These are phyloP conservation scores for Theropithecus gelada DNA, from an alignment of 2,113 vertebrate genomes.

Conservation along the genomic window DNA sequence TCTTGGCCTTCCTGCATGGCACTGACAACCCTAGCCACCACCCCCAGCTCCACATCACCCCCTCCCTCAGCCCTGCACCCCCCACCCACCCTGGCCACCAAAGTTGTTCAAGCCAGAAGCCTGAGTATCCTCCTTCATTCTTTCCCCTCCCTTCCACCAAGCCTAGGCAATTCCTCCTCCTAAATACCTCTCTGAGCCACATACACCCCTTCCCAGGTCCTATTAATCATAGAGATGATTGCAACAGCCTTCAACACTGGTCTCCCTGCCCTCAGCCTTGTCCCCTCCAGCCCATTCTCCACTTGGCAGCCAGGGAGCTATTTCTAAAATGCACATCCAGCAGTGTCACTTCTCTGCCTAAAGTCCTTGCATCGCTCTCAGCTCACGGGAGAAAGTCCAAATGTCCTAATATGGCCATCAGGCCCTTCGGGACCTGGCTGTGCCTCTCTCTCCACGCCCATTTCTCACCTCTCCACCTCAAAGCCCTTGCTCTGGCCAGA, in stretches of 20 bases:
- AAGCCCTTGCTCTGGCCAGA: not conserved
- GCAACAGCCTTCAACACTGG: not conserved
- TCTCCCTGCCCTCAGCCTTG: not conserved
- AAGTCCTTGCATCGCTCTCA: not conserved
- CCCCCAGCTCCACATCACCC: not conserved
- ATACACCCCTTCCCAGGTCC: not conserved
- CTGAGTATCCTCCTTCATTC: too few relatives aligned
- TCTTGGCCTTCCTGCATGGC: not conserved
- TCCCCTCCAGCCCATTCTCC: not conserved
- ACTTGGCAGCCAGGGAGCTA: not conserved
- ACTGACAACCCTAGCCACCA: not conserved
- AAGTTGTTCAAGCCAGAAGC: not conserved
- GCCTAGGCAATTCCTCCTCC: not conserved
- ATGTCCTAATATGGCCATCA: slow-evolving; percentile 21
- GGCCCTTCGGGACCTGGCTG: not conserved
- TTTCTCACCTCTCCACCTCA: not conserved
- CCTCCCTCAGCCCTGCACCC: not conserved
- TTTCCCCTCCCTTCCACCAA: accelerated
- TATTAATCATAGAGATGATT: not conserved
- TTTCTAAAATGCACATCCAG: not conserved
- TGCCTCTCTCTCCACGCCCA: not conserved
- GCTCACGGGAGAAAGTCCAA: not conserved
- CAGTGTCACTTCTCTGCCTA: not conserved
- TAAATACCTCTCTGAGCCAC: not conserved
- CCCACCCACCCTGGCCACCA: not conserved